These are phyloP conservation scores for Hedya salicella DNA, from an alignment of 2,888 invertebrate species.

Conservation along the genomic window DNA sequence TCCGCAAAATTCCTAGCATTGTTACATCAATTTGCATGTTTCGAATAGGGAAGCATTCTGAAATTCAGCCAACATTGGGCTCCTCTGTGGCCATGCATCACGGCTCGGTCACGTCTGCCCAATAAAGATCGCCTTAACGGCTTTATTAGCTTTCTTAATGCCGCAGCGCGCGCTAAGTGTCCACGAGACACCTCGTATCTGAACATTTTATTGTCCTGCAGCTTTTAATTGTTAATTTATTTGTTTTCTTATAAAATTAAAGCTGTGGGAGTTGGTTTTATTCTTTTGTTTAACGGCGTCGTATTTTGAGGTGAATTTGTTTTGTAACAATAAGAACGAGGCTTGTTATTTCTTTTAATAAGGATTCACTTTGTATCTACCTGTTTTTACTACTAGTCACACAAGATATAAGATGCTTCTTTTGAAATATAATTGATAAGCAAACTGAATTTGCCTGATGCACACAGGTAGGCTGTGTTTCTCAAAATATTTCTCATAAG, in stretches of 20 bases:
- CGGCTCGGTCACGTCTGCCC: constrained; percentile 38
- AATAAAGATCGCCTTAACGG: constrained; percentile 41
- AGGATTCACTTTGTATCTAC: too few relatives aligned
- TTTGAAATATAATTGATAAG: too few relatives aligned
- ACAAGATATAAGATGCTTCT: too few relatives aligned
- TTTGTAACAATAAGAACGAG: too few relatives aligned
- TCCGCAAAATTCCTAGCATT: background rate
- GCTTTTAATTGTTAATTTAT: constrained; percentile 35
- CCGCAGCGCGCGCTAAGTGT: constrained; percentile 34
- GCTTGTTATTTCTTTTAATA: too few relatives aligned
- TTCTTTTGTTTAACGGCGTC: background rate
- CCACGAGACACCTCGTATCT: constrained; percentile 33
- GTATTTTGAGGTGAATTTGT: too few relatives aligned
- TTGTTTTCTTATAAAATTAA: constrained; percentile 15
- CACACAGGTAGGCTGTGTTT: too few relatives aligned
- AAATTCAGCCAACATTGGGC: constrained; percentile 11
- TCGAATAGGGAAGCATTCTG: background rate
- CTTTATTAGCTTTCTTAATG: constrained; percentile 41
- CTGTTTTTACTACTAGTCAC: too few relatives aligned
- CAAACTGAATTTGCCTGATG: too few relatives aligned
- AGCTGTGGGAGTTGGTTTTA: background rate
- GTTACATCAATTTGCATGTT: background rate
- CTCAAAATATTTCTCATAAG: too few relatives aligned
- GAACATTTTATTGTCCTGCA: constrained; percentile 24
- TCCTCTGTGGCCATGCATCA: constrained; percentile 31